Evolutionary conservation across 92 coral and sea anemone species (phyloP).

Genomic region (Epizoanthus stellaris): DNA sequence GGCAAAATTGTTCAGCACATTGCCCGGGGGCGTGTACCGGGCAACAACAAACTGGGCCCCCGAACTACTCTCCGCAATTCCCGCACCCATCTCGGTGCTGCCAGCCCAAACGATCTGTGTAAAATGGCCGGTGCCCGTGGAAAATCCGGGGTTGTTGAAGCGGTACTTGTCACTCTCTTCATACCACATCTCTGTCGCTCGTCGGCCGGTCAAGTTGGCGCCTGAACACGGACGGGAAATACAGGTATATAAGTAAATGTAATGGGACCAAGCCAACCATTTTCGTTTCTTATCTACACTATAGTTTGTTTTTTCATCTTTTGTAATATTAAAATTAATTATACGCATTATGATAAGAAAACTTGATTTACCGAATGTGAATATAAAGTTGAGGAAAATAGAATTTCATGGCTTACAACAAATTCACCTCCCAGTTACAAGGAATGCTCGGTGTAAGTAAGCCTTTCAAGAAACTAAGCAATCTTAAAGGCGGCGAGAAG

Average conservation of each 20-base stretch:
- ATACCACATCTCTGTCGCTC: slow-evolving; percentile 98
- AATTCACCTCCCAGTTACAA: no score
- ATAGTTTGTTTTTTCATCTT: background rate
- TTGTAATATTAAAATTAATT: background rate
- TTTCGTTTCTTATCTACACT: background rate
- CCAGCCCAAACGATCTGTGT: slow-evolving; percentile 95
- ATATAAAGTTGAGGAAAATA: no score
- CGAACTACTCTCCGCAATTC: slow-evolving; percentile 87
- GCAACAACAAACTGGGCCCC: slow-evolving; percentile 98
- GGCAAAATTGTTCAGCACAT: slow-evolving; percentile 89
- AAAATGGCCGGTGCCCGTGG: slow-evolving; percentile 92
- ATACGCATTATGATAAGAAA: no score
- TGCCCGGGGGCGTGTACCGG: slow-evolving; percentile 97
- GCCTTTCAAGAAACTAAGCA: no score
- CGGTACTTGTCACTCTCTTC: slow-evolving; percentile 92
- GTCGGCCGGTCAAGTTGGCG: slow-evolving; percentile 85
- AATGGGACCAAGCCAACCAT: background rate
- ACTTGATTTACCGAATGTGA: no score
- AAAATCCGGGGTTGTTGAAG: slow-evolving; percentile 79
- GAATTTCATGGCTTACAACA: no score
- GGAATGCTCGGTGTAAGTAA: no score
- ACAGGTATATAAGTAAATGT: background rate
- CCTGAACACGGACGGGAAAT: slow-evolving; percentile 55
- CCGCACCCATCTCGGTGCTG: slow-evolving; percentile 94
- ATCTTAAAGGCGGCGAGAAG: no score